These are phyloP conservation scores for Xanthorhoe spadicearia DNA, from an alignment of 2,888 invertebrate genomes.

Conservation along the genomic window DNA sequence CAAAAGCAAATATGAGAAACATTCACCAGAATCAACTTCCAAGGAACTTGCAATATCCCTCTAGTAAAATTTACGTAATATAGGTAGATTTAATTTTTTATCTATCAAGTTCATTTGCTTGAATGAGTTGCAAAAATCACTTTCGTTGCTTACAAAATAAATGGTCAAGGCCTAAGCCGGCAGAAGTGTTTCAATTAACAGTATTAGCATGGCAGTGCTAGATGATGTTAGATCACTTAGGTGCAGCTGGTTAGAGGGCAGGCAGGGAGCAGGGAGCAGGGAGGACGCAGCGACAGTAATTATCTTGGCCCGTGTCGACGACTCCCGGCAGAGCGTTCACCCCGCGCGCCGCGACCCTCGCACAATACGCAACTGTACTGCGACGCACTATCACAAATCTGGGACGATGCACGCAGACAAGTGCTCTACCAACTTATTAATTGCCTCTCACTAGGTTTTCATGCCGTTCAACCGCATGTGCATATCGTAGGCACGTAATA, in stretches of 20 bases:
- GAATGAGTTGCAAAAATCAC: slow-evolving; percentile 14
- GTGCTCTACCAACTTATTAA: slow-evolving; percentile 50
- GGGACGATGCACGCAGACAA: slow-evolving; percentile 55
- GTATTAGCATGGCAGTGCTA: slow-evolving; percentile 48
- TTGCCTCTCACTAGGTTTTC: slow-evolving; percentile 55
- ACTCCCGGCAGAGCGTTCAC: slow-evolving; percentile 81
- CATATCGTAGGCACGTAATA: slow-evolving; percentile 25
- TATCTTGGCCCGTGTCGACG: slow-evolving; percentile 80
- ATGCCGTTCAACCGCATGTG: slow-evolving; percentile 45
- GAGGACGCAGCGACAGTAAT: slow-evolving; percentile 78
- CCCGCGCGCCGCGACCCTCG: slow-evolving; percentile 67
- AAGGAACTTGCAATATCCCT: not conserved
- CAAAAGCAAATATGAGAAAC: slow-evolving; percentile 41
- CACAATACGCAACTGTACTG: slow-evolving; percentile 74
- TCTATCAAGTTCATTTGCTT: not conserved
- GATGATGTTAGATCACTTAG: slow-evolving; percentile 45
- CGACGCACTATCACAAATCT: slow-evolving; percentile 69
- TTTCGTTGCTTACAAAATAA: slow-evolving; percentile 28
- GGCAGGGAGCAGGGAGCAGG: slow-evolving; percentile 64
- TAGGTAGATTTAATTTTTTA: not conserved
- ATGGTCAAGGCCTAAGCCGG: slow-evolving; percentile 42
- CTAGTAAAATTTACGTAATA: not conserved
- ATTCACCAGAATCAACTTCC: slow-evolving; percentile 24
- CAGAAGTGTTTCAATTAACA: slow-evolving; percentile 60
- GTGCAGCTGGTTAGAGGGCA: slow-evolving; percentile 55